Evolutionary conservation across 2,888 invertebrate genomes (phyloP), one percentile per base, ranked within the genome.

Genomic region (Nomada ferruginata): DNA sequence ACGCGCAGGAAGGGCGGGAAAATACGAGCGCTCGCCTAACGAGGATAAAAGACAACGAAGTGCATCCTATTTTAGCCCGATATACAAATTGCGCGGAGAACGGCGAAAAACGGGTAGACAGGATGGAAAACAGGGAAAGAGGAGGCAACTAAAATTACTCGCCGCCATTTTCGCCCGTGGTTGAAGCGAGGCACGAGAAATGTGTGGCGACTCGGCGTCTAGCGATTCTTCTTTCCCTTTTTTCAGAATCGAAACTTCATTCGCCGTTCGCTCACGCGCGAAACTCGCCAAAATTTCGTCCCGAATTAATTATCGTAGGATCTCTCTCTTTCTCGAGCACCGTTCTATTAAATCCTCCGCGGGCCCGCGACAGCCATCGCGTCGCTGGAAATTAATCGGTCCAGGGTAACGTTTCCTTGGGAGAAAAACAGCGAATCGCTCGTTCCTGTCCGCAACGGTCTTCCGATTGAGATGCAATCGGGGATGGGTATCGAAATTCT

Each of bases 191-290:
- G 7, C 44, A 23, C 9, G 42, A 52, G n/a, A 55, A 20, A 44
- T 20, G 42, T 36, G 52, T 13, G 44, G 2, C 15, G 47, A 26
- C 42, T n/a, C 64, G 52, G 20, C 36, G 57, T 64, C 44, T 23
- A 36, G 36, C 18, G 42, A 71, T 36, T 57, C 59, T 42, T 42
- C 42, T 23, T 20, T 18, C 23, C 18, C 59, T 18, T 44, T 13
- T 5, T 3, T 18, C 18, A 20, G 36, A 65, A 65, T 65, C n/a
- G 29, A 69, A 75, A 69, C 60, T 76, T 69, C 44, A n/a, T 52
- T 53, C 13, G 52, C 11, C 23, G 15, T 23, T 20, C 15, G 4
- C 29, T 36, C 42, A 13, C 5, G 2, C 23, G n/a, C 4, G 53
- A 72, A 71, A 23, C n/a, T 59, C 44, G 9, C 15, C 36, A 5